Evolutionary conservation across 1,140 invertebrate species (phyloP).

Genomic region (Proctacanthus coquilletti): DNA sequence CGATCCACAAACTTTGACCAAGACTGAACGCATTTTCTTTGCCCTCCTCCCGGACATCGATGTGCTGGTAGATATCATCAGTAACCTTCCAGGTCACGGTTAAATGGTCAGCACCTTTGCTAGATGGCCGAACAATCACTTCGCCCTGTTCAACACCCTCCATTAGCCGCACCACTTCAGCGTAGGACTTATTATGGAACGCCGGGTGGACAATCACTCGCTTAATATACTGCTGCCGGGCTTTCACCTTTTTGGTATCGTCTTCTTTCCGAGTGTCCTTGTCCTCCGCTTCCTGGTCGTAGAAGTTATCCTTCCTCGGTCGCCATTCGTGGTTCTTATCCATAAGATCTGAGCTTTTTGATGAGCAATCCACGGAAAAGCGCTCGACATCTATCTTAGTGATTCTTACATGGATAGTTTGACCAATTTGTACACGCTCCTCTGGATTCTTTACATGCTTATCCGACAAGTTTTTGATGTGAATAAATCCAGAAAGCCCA

Average conservation of each 20-base stretch:
- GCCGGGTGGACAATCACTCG: constrained; percentile 94
- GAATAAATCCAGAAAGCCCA: constrained; percentile 86
- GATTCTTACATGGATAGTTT: constrained; percentile 86
- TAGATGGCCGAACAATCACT: constrained; percentile 89
- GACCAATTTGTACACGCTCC: constrained; percentile 72
- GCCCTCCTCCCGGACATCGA: constrained; percentile 88
- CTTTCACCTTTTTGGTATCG: constrained; percentile 65
- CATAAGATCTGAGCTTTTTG: constrained; percentile 78
- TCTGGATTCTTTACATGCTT: constrained; percentile 85
- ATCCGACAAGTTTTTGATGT: constrained; percentile 90
- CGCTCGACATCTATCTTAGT: constrained; percentile 90
- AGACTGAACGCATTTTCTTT: constrained; percentile 95
- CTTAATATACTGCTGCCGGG: constrained; percentile 73
- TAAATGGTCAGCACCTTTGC: constrained; percentile 88
- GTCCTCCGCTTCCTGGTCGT: constrained; percentile 77
- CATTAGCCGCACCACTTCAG: constrained; percentile 84
- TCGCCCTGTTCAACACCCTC: constrained; percentile 89
- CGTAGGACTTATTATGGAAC: constrained; percentile 93
- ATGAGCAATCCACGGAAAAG: constrained; percentile 88
- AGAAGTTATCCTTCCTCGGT: constrained; percentile 78
- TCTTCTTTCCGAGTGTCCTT: constrained; percentile 62
- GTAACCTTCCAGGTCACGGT: constrained; percentile 98
- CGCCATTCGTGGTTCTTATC: constrained; percentile 87
- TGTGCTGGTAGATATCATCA: constrained; percentile 88
- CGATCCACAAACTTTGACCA: constrained; percentile 72